Conservation (phyloP, 2,888 invertebrate genomes). For the Drosophila anomelani region DNA sequence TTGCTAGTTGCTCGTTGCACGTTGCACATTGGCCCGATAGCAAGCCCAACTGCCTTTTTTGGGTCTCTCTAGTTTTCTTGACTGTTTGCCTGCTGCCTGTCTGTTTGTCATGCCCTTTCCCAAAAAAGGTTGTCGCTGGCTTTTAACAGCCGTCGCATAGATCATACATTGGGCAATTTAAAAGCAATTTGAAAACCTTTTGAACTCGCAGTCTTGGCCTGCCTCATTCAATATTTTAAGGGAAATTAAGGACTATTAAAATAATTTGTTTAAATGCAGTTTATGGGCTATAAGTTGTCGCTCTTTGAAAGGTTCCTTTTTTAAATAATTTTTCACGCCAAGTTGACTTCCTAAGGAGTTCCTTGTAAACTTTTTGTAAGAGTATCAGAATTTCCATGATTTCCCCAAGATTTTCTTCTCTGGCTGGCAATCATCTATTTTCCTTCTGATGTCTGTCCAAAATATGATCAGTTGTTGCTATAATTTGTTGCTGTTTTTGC, state of each 20-base stretch:
- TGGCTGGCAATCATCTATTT: conserved; percentile 28
- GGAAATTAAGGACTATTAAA: not conserved
- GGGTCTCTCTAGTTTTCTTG: conserved; percentile 15
- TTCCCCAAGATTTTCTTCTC: conserved; percentile 3
- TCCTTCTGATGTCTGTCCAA: conserved; percentile 29
- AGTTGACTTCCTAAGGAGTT: too few species aligned
- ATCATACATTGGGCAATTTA: conserved; percentile 44
- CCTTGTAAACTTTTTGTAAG: not conserved
- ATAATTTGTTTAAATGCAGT: not conserved
- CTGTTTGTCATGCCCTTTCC: conserved; percentile 64
- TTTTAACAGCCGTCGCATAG: conserved; percentile 33
- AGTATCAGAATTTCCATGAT: conserved; percentile 34
- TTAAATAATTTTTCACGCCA: too few species aligned
- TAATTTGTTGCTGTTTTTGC: conserved; percentile 14
- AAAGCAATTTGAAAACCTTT: conserved; percentile 46
- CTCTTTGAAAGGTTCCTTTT: too few species aligned
- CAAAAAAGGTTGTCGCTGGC: conserved; percentile 41
- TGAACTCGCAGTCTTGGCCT: conserved; percentile 22
- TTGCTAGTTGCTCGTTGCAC: conserved; percentile 61
- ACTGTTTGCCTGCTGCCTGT: conserved; percentile 29
- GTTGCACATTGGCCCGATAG: conserved; percentile 66
- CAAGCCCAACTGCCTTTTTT: conserved; percentile 40
- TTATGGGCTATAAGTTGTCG: not conserved
- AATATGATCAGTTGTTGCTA: conserved; percentile 66
- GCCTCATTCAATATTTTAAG: conserved; percentile 1